Evolutionary conservation across 2,888 invertebrate species (phyloP).

Genomic region (Stenichneumon culpator): DNA sequence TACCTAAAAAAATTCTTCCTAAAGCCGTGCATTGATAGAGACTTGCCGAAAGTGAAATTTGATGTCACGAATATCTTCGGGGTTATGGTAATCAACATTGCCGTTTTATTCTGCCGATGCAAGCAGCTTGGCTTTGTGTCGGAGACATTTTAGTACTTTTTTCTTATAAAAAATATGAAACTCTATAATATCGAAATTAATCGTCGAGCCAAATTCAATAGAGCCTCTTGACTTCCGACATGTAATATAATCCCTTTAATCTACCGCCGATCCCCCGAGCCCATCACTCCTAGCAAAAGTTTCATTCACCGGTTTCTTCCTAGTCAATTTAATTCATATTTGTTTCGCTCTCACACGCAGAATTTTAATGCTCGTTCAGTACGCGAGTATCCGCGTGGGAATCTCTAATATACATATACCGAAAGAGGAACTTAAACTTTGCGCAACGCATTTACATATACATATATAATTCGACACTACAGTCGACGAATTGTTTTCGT

Average conservation of each 20-base stretch:
- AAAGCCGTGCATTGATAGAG: too few species aligned
- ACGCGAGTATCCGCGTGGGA: constrained; percentile 11
- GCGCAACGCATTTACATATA: constrained; percentile 30
- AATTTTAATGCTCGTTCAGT: constrained; percentile 54
- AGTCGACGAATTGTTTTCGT: constrained; percentile 29
- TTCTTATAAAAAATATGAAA: background rate
- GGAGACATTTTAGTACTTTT: background rate
- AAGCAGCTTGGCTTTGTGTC: background rate
- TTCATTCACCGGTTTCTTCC: background rate
- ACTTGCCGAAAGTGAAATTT: too few species aligned
- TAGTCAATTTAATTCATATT: constrained; percentile 60
- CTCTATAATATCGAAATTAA: background rate
- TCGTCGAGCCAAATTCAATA: background rate
- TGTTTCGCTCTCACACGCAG: constrained; percentile 54
- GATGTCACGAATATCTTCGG: too few species aligned
- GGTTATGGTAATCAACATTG: too few species aligned
- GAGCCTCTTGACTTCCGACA: background rate
- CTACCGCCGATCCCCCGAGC: background rate
- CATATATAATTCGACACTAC: constrained; percentile 27
- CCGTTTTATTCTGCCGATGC: background rate
- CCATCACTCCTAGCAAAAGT: constrained; percentile 7
- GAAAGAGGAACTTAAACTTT: constrained; percentile 42
- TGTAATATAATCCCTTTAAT: background rate
- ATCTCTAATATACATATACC: constrained; percentile 31
- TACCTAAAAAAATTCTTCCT: too few species aligned